These are phyloP conservation scores for Erynnis tages DNA, from an alignment of 2,888 invertebrate genomes.

Conservation along the genomic window DNA sequence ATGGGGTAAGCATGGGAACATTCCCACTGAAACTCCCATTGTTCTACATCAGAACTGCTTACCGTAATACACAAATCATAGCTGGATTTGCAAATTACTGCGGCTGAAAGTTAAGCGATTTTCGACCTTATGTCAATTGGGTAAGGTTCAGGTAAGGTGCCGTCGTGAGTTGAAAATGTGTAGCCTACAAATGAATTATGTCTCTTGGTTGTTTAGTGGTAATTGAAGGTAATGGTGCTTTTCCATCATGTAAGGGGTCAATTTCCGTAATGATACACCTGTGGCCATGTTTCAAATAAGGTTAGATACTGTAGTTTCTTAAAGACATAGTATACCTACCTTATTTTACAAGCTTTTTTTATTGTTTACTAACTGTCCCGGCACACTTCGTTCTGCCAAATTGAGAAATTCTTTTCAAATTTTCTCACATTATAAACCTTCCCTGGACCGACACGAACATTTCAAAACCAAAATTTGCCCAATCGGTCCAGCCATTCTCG, in stretches of 20 bases:
- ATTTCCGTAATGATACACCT: neutral
- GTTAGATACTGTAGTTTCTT: neutral
- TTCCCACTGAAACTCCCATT: slow-evolving; percentile 31
- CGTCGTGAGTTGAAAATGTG: neutral
- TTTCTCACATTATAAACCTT: no score
- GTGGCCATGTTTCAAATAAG: neutral
- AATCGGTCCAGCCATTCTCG: no score
- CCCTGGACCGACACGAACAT: no score
- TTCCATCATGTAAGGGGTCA: neutral
- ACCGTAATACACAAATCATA: slow-evolving; percentile 8
- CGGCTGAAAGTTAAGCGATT: neutral
- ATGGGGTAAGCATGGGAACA: slow-evolving; percentile 32
- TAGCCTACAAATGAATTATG: slow-evolving; percentile 5
- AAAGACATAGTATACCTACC: slow-evolving; percentile 39
- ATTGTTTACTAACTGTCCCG: no score
- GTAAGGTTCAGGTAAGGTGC: neutral
- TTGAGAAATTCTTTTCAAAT: no score
- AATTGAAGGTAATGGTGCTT: slow-evolving; percentile 7
- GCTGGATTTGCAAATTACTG: neutral
- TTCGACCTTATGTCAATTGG: neutral
- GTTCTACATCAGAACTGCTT: slow-evolving; percentile 29
- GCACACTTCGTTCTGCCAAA: no score
- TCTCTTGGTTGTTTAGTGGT: neutral
- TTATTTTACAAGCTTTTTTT: no score
- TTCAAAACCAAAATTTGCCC: no score